Conservation (phyloP, 2,113 vertebrate genomes). For the Tragelaphus imberbis region DNA sequence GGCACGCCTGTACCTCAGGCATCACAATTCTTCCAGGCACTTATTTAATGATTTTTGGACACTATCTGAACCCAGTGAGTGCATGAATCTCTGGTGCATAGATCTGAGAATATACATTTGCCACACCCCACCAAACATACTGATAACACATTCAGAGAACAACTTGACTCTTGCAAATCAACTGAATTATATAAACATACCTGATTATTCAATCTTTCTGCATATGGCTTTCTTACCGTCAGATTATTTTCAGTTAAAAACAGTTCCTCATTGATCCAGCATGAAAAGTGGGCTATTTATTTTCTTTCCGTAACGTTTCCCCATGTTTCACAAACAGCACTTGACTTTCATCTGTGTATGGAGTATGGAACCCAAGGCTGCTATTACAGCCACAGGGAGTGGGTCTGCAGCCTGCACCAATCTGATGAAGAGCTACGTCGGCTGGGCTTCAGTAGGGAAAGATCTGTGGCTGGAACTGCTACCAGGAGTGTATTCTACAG, state of each 20-base stretch:
- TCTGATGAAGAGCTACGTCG: background rate
- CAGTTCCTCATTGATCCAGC: background rate
- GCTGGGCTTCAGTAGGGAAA: background rate
- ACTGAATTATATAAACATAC: background rate
- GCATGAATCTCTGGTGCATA: background rate
- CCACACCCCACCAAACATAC: background rate
- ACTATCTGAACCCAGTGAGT: background rate
- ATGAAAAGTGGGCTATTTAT: background rate
- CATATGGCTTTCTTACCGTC: background rate
- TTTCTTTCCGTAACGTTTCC: background rate
- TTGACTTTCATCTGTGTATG: background rate
- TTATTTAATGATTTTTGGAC: background rate
- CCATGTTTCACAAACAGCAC: background rate
- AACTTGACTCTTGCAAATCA: background rate
- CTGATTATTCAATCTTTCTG: background rate
- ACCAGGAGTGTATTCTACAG: background rate
- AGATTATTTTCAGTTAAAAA: background rate
- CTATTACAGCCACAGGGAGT: background rate
- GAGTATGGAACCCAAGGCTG: background rate
- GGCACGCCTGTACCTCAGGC: background rate
- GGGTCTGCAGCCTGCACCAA: background rate
- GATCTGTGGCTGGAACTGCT: too few species aligned
- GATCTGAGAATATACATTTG: background rate
- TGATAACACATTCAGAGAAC: background rate
- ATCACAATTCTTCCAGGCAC: background rate